Percentiles rank a stretch among this genome's conserved stretches.
Conservation (phyloP, 2,888 invertebrate genomes). For the Scrobipalpa atriplicella region DNA sequence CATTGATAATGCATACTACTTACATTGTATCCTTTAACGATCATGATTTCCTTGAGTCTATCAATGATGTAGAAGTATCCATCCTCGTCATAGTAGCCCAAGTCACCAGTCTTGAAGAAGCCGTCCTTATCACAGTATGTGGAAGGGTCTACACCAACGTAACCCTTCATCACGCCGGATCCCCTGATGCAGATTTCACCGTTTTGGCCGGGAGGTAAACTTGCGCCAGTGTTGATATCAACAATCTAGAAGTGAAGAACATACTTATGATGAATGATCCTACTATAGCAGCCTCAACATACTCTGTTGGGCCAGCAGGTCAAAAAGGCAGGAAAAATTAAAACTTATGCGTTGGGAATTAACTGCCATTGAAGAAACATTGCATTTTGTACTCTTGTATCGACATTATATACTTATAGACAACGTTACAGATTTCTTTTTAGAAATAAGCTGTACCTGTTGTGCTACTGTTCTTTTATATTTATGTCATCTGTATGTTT, state of each 20-base stretch:
- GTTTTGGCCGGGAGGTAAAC: conserved; percentile 68
- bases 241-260: conserved; percentile 53
- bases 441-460: too few relatives aligned
- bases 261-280: too few relatives aligned
- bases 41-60: conserved; percentile 59
- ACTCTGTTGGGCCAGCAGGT: too few relatives aligned
- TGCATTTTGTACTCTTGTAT: too few relatives aligned
- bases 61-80: conserved; percentile 60
- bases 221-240: conserved; percentile 68
- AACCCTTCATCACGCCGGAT: conserved; percentile 65
- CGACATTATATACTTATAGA: too few relatives aligned
- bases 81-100: conserved; percentile 66
- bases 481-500: too few relatives aligned
- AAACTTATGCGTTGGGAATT: too few relatives aligned
- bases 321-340: too few relatives aligned
- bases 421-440: too few relatives aligned
- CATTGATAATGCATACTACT: neutral
- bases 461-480: too few relatives aligned
- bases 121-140: conserved; percentile 58
- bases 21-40: conserved; percentile 57
- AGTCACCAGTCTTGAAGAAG: conserved; percentile 62
- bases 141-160: conserved; percentile 56
- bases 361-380: too few relatives aligned
- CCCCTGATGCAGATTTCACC: conserved; percentile 67
- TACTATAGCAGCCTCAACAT: too few relatives aligned